Conservation (phyloP, 2,113 vertebrate genomes). For the Chlamydotis undulata region DNA sequence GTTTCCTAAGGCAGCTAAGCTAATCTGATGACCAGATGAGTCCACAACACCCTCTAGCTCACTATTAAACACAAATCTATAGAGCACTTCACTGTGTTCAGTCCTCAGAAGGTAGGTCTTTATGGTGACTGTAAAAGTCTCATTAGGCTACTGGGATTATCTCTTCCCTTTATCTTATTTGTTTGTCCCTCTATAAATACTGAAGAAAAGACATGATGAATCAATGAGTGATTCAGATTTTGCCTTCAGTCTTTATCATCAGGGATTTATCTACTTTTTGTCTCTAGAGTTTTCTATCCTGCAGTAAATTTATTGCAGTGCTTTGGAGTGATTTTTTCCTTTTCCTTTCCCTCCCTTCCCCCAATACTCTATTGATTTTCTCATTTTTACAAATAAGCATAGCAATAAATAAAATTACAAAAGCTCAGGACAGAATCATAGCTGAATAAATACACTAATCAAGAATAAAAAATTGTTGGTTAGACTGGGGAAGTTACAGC, state of each 20-base stretch:
- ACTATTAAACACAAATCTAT: constrained; percentile 29
- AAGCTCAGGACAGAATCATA: constrained; percentile 22
- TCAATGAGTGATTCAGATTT: constrained; percentile 62
- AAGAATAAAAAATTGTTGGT: constrained; percentile 40
- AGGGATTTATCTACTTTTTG: constrained; percentile 64
- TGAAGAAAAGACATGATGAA: constrained; percentile 45
- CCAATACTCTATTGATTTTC: constrained; percentile 58
- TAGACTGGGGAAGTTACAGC: constrained; percentile 18
- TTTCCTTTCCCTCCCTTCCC: background rate
- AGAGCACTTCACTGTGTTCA: constrained; percentile 42
- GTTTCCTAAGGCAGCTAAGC: background rate
- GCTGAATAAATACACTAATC: constrained; percentile 53
- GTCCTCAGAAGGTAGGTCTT: constrained; percentile 27
- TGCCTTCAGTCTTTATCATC: constrained; percentile 55
- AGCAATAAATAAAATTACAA: constrained; percentile 62
- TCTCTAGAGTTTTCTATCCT: constrained; percentile 55
- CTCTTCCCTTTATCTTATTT: constrained; percentile 59
- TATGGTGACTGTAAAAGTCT: constrained; percentile 50
- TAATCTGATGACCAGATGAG: background rate
- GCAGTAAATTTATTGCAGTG: constrained; percentile 19
- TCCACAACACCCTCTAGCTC: background rate
- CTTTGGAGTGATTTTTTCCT: constrained; percentile 6
- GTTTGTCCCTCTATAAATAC: constrained; percentile 55
- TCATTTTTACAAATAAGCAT: constrained; percentile 65
- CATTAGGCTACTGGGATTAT: constrained; percentile 65